Evolutionary conservation across 1,140 invertebrate species (phyloP).

Genomic region (Asbolus verrucosus): DNA sequence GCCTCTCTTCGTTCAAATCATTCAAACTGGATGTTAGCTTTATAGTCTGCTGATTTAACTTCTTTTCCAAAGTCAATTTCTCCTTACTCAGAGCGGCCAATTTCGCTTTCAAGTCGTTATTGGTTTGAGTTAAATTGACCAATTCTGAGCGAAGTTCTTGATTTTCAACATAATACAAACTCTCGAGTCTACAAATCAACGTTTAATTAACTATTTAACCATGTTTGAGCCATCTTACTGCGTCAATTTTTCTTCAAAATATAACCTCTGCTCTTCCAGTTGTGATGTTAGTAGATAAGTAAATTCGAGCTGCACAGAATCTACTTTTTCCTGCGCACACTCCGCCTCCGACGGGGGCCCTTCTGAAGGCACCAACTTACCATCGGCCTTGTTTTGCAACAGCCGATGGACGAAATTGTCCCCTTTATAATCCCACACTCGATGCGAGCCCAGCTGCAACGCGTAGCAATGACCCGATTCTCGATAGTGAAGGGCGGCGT

Average conservation of each 20-base stretch:
- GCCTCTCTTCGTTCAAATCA: conserved; percentile 83
- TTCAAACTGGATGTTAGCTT: conserved; percentile 72
- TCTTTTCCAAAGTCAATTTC: conserved; percentile 77
- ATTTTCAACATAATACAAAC: conserved; percentile 64
- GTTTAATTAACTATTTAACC: background rate
- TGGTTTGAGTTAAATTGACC: conserved; percentile 66
- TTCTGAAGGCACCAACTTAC: conserved; percentile 90
- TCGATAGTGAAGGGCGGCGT: conserved; percentile 89
- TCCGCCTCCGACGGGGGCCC: conserved; percentile 70
- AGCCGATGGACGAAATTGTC: conserved; percentile 97
- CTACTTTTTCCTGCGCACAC: conserved; percentile 86
- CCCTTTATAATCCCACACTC: conserved; percentile 97
- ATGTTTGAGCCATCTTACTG: conserved; percentile 64
- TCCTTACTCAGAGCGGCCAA: conserved; percentile 70
- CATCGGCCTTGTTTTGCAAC: conserved; percentile 97
- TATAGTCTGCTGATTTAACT: conserved; percentile 69
- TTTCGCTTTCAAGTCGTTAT: conserved; percentile 69
- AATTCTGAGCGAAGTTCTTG: conserved; percentile 64
- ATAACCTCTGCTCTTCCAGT: conserved; percentile 92
- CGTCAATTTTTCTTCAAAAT: conserved; percentile 89
- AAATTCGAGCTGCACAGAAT: conserved; percentile 94
- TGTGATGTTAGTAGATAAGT: conserved; percentile 97
- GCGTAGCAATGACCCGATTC: conserved; percentile 97
- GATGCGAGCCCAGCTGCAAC: conserved; percentile 93
- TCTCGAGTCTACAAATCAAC: conserved; percentile 65